Base-by-base conservation (phyloP, 2,888 invertebrate species). In the Melikaiella ostensackeni region DNA sequence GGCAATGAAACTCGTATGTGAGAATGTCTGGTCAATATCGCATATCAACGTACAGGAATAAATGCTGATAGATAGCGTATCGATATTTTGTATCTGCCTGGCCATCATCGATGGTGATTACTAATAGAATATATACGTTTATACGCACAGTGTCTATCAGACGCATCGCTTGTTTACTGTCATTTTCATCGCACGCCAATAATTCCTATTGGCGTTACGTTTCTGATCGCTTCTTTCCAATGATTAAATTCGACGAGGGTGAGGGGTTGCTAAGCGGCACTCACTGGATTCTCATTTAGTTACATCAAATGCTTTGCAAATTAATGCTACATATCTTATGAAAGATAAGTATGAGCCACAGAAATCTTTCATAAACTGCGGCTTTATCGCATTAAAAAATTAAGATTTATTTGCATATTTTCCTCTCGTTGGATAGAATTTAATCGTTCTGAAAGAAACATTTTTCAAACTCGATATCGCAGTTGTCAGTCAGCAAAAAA, bases 41-140 rank as follows among this genome's bases (percentile, higher is more conserved):
- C 61, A 61, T 78, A 78, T 78, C 74, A 70, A 46, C 55, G 27
- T 19, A 33, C 33, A 64, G 77, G 50, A 57, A 74, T 75, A 77
- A 79, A n/a, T n/a, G n/a, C n/a, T n/a, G n/a, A n/a, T n/a, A n/a
- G 80, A 78, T 79, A 80, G 80, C 76, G 78, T 84, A 84, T 84
- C 82, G 83, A 84, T 83, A 80, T 80, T 78, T 55, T 76, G 79
- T 84, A 82, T 82, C 81, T 80, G 78, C 78, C 63, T 78, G 76
- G 78, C 74, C 70, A 83, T 82, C 79, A 79, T 80, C 80, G 74
- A 73, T 73, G 80, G 81, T 81, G 81, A 83, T 84, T 83, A 75
- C 83, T 83, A 83, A 82, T 84, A 81, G 84, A 77, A 77, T 77
- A 74, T 77, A 75, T 21, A 73, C 7, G 11, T 21, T 46, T 35